Evolutionary conservation across 1,140 invertebrate genomes (phyloP).

Genomic region (Drosophila dunni): DNA sequence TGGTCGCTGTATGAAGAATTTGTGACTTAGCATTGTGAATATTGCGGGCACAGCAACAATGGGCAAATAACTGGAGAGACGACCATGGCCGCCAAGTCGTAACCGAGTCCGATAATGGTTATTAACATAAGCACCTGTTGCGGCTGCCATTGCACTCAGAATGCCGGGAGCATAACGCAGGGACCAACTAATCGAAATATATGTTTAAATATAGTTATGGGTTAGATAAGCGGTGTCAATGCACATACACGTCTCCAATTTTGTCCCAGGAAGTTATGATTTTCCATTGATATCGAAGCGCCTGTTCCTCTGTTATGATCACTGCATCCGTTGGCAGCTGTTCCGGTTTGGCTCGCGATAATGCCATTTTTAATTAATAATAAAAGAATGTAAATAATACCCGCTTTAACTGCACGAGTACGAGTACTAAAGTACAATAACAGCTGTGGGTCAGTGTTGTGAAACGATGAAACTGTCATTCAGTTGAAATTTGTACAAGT

Average conservation of each 20-base stretch:
- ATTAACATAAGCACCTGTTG: constrained; percentile 84
- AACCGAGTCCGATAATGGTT: constrained; percentile 84
- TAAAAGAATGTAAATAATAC: constrained; percentile 24
- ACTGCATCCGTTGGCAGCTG: constrained; percentile 84
- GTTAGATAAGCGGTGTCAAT: constrained; percentile 60
- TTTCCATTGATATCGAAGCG: constrained; percentile 84
- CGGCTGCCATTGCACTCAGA: constrained; percentile 67
- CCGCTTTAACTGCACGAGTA: not conserved
- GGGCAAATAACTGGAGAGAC: constrained; percentile 84
- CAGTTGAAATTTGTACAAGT: not conserved
- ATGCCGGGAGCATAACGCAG: constrained; percentile 80
- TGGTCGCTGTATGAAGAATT: constrained; percentile 81
- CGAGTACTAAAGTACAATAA: not conserved
- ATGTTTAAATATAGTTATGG: constrained; percentile 16
- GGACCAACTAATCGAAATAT: constrained; percentile 71
- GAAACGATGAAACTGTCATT: not conserved
- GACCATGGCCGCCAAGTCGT: constrained; percentile 78
- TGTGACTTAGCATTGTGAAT: constrained; percentile 81
- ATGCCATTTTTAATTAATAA: constrained; percentile 50
- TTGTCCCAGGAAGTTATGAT: constrained; percentile 84
- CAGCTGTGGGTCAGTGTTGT: not conserved
- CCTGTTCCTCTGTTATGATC: constrained; percentile 84
- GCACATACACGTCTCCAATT: constrained; percentile 82
- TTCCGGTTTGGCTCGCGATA: constrained; percentile 50
- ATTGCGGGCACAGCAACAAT: constrained; percentile 84